Conservation (phyloP, 1,140 invertebrate species). For the Drosophila bocqueti region DNA sequence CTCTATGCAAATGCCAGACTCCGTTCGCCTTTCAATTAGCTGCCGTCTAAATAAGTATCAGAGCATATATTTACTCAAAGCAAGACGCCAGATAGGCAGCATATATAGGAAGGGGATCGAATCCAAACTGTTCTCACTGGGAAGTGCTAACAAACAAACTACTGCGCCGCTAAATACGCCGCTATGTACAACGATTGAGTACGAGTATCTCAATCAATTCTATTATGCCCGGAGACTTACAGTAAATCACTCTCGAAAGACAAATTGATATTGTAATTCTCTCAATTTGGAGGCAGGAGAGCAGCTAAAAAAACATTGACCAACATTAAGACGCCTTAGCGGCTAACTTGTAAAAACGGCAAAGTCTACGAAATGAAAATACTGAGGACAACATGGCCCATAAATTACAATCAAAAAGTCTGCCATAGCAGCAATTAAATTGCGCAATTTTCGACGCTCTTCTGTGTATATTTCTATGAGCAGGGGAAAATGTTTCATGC, state of each 20-base stretch:
- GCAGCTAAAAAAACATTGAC: slow-evolving; percentile 56
- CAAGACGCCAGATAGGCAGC: slow-evolving; percentile 31
- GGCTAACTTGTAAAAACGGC: slow-evolving; percentile 19
- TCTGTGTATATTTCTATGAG: slow-evolving; percentile 11
- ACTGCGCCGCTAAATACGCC: slow-evolving; percentile 28
- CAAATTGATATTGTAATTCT: slow-evolving; percentile 54
- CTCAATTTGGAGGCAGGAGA: slow-evolving; percentile 4
- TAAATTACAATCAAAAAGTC: slow-evolving; percentile 76
- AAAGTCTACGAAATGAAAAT: slow-evolving; percentile 12
- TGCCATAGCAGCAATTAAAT: slow-evolving; percentile 75
- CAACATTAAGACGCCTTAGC: slow-evolving; percentile 58
- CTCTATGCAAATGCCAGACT: slow-evolving; percentile 70
- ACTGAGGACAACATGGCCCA: slow-evolving; percentile 71
- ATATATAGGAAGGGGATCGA: slow-evolving; percentile 67
- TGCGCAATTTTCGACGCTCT: slow-evolving; percentile 52
- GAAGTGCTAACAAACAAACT: slow-evolving; percentile 57
- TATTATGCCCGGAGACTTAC: slow-evolving; percentile 30
- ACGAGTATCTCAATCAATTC: slow-evolving; percentile 39
- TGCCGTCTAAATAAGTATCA: slow-evolving; percentile 68
- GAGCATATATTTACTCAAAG: slow-evolving; percentile 56
- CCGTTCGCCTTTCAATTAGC: slow-evolving; percentile 72
- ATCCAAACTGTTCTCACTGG: slow-evolving; percentile 36
- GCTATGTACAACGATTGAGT: slow-evolving; percentile 6
- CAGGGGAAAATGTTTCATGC: slow-evolving; percentile 3
- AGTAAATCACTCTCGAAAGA: slow-evolving; percentile 47